These are phyloP conservation scores for Drosophila gaucha DNA, from an alignment of 2,888 invertebrate genomes.

Conservation along the genomic window DNA sequence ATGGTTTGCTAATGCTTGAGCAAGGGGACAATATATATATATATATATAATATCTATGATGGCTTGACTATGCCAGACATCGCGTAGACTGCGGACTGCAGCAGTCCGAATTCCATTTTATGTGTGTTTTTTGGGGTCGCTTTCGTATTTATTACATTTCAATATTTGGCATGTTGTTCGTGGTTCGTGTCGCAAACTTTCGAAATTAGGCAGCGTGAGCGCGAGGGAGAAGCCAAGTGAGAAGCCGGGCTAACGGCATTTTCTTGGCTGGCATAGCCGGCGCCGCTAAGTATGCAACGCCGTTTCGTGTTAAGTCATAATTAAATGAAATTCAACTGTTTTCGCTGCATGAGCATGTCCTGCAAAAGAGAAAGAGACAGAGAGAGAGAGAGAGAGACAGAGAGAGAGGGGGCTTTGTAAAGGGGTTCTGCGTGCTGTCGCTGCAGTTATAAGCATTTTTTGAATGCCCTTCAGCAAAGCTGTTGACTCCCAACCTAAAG, in stretches of 20 bases:
- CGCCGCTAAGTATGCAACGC: constrained; percentile 70
- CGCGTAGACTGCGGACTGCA: not conserved
- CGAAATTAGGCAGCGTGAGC: constrained; percentile 37
- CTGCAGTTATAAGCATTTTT: constrained; percentile 53
- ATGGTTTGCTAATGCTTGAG: not conserved
- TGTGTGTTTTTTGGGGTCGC: constrained; percentile 43
- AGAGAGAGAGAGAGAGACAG: not conserved
- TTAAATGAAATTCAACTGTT: constrained; percentile 67
- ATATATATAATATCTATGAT: not conserved
- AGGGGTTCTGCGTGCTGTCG: constrained; percentile 49
- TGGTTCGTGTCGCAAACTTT: constrained; percentile 59
- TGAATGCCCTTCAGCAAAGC: constrained; percentile 50
- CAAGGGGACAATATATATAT: not conserved
- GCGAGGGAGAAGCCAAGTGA: not conserved
- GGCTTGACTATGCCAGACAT: not conserved
- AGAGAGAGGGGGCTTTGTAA: not conserved
- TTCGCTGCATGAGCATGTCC: constrained; percentile 7
- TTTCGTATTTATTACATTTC: constrained; percentile 67
- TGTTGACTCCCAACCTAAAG: constrained; percentile 43
- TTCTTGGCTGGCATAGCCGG: constrained; percentile 54
- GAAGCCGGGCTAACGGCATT: constrained; percentile 29
- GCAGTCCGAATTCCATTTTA: constrained; percentile 5
- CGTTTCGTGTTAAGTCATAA: constrained; percentile 74
- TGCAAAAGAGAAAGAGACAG: not conserved
- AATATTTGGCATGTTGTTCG: constrained; percentile 62